Base-by-base conservation (phyloP, 37 sponge, comb jelly and placozoan species). In the Bolinopsis microptera region DNA sequence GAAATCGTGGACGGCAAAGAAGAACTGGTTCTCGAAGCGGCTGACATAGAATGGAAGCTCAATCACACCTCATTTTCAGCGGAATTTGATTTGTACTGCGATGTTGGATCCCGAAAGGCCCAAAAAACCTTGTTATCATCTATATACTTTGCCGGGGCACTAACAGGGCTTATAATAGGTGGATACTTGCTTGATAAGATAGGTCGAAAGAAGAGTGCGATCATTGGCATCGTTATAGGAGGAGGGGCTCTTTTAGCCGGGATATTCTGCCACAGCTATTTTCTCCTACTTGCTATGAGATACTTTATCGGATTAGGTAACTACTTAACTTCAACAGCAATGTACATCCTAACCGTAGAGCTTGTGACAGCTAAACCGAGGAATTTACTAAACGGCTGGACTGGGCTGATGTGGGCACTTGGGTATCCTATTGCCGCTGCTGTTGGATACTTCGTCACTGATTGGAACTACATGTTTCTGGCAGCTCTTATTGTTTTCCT, bases 381-480 rank as follows among this genome's bases (percentile, higher is more conserved):
- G 35, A 77, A 77, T 77, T 77, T 32, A 16, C 9, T 32, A 0
- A 77, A 77, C 80, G 27, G 80, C 35, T 77, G 27, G 33, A 16
- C 32, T 32, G 18, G 32, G 36, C 33, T 34, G 28, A 16, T 77
- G 18, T 77, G 80, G 80, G 80, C 36, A 1, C 33, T 35, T 16
- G 80, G 80, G 16, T 77, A 77, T 32, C 33, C 80, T 2, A 34
- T 18, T 21, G 80, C 32, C 3, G 35, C 80, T 77, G 33, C 9
- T 33, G 3, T 35, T 21, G 80, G 80, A 16, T 77, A 77, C 32
- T 35, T 77, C 18, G 21, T 77, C 35, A 31, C 80, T 3, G 80
- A 77, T 34, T 77, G 80, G 80, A 77, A 77, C 32, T 32, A 77
- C 32, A 27, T 77, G 35, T 77, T 77, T 32, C 32, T 77, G 21